Evolutionary conservation across 1,140 invertebrate genomes (phyloP).

Genomic region (Meloidogyne floridensis): DNA sequence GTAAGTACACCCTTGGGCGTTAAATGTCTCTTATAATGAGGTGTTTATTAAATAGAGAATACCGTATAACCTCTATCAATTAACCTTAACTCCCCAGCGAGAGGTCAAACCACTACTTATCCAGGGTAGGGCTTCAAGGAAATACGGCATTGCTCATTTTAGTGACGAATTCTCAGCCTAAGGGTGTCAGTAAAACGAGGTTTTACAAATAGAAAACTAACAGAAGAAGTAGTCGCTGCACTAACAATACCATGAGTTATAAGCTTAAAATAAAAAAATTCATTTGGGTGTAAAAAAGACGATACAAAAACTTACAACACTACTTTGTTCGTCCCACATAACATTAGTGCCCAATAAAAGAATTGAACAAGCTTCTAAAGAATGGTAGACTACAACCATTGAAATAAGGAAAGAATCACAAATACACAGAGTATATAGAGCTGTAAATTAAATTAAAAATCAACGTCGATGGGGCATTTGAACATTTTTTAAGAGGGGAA

Average conservation of each 20-base stretch:
- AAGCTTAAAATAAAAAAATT: conserved; percentile 17
- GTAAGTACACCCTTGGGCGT: no score
- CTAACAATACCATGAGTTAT: conserved; percentile 51
- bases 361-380: conserved; percentile 50
- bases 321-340: conserved; percentile 52
- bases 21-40: no score
- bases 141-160: no score
- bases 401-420: conserved; percentile 51
- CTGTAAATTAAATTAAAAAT: conserved; percentile 39
- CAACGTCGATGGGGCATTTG: not conserved
- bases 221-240: conserved; percentile 48
- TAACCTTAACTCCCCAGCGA: no score
- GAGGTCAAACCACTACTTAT: no score
- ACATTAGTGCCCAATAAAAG: conserved; percentile 38
- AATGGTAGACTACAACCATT: conserved; percentile 52
- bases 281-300: no score
- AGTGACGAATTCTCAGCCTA: no score
- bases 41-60: no score
- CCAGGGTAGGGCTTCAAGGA: no score
- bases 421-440: conserved; percentile 49
- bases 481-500: no score
- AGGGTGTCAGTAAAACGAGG: no score
- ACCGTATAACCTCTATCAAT: no score
- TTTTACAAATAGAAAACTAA: not conserved
- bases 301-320: conserved; percentile 10